Conservation (phyloP, 2,888 invertebrate species). For the Tachina grossa region DNA sequence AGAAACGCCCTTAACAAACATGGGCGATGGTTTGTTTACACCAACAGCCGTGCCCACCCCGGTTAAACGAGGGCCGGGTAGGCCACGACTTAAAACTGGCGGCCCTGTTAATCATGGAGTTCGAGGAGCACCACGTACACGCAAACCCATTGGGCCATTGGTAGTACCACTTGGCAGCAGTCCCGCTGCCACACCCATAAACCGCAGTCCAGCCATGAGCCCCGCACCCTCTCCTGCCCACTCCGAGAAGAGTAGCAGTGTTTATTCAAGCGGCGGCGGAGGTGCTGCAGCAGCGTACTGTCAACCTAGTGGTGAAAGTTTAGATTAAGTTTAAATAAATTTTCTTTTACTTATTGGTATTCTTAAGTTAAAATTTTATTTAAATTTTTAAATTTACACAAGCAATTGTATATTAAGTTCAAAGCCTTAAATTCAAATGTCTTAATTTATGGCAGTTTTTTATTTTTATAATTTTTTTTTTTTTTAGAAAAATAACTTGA, state of each 20-base stretch:
- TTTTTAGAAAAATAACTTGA: not conserved
- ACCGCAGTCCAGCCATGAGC: slow-evolving; percentile 81
- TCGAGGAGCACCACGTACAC: slow-evolving; percentile 84
- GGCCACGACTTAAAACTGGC: slow-evolving; percentile 87
- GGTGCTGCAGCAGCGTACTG: slow-evolving; percentile 36
- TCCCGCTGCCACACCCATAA: slow-evolving; percentile 80
- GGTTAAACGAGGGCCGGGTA: slow-evolving; percentile 86
- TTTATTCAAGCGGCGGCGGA: slow-evolving; percentile 43
- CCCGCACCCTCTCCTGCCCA: slow-evolving; percentile 80
- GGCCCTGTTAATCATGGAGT: slow-evolving; percentile 87
- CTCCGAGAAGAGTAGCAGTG: slow-evolving; percentile 72
- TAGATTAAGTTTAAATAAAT: slow-evolving; percentile 37
- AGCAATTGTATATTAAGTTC: slow-evolving; percentile 12
- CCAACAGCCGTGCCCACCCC: slow-evolving; percentile 75
- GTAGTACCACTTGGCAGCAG: slow-evolving; percentile 82
- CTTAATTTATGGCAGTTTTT: not conserved
- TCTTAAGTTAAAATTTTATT: slow-evolving; percentile 15
- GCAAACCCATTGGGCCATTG: slow-evolving; percentile 84
- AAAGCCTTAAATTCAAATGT: not conserved
- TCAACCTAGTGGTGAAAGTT: slow-evolving; percentile 61
- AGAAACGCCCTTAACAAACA: slow-evolving; percentile 60
- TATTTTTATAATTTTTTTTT: too few species aligned
- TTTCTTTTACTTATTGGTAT: not conserved
- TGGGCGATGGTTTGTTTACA: slow-evolving; percentile 71
- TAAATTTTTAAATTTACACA: not conserved